phyloP scores from a whole-genome alignment of 2,888 invertebrate species.

The Lymantria monacha region DNA sequence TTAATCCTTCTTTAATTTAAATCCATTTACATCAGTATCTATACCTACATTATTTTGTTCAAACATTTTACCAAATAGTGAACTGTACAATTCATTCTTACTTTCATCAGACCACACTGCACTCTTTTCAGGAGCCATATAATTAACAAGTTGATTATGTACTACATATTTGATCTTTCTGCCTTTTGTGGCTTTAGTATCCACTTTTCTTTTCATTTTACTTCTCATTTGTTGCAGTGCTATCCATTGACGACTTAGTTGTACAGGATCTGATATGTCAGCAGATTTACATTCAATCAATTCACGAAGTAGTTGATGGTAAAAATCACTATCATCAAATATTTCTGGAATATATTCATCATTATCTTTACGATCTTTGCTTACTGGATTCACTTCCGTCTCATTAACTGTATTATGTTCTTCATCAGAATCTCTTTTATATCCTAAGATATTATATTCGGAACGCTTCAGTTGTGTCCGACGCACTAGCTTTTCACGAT shows the following conservation, averaged over 20 bases:
- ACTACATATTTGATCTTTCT: constrained; percentile 93
- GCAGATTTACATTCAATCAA: constrained; percentile 95
- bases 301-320: constrained; percentile 95
- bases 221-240: constrained; percentile 94
- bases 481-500: constrained; percentile 88
- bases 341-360: constrained; percentile 90
- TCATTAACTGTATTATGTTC: constrained; percentile 37
- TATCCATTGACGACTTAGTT: constrained; percentile 94
- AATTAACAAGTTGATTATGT: constrained; percentile 93
- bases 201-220: constrained; percentile 96
- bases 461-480: constrained; percentile 91
- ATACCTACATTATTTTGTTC: constrained; percentile 69
- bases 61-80: constrained; percentile 88
- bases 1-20: constrained; percentile 45
- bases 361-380: constrained; percentile 58
- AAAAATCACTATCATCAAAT: constrained; percentile 98
- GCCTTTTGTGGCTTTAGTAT: constrained; percentile 97
- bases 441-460: constrained; percentile 86
- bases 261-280: constrained; percentile 91
- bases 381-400: constrained; percentile 38
- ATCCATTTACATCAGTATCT: constrained; percentile 59
- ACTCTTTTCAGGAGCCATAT: constrained; percentile 91
- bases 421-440: constrained; percentile 46
- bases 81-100: constrained; percentile 90
- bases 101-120: constrained; percentile 89